phyloP scores from a whole-genome alignment of 2,797 vertebrate genomes.

The Sebastes paucispinis region DNA sequence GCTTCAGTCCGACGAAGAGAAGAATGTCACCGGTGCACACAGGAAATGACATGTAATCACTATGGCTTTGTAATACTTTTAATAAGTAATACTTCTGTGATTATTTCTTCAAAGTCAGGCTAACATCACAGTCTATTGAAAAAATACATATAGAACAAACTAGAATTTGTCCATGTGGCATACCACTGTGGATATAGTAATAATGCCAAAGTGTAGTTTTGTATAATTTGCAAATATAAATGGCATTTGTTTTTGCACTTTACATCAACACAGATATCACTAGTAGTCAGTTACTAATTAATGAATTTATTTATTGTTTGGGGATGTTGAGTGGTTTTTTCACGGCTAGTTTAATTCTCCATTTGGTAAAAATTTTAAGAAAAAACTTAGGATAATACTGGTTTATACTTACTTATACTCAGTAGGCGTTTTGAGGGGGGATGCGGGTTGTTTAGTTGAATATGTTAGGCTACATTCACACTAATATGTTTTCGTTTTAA shows the following conservation, averaged over 20 bases:
- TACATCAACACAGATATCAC: background rate
- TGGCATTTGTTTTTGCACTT: background rate
- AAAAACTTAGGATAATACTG: too few species aligned
- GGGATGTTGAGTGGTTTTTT: background rate
- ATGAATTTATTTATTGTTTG: rapidly evolving
- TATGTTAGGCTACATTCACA: too few species aligned
- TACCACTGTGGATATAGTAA: background rate
- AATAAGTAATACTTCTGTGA: background rate
- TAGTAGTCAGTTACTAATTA: background rate
- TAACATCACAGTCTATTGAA: background rate
- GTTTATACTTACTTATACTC: too few species aligned
- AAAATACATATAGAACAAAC: background rate
- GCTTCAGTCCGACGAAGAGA: constrained; percentile 12
- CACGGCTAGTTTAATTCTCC: too few species aligned
- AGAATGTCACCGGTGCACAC: constrained; percentile 8
- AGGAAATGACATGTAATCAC: constrained; percentile 28
- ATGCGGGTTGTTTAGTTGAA: too few species aligned
- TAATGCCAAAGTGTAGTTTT: background rate
- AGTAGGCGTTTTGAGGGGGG: too few species aligned
- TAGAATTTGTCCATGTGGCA: background rate
- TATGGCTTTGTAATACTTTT: constrained; percentile 5
- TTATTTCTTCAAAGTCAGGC: constrained; percentile 38
- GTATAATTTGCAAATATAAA: too few species aligned
- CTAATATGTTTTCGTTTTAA: too few species aligned
- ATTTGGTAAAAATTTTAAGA: too few species aligned